Evolutionary conservation across 1,140 invertebrate genomes (phyloP).

Genomic region (Trissolcus basalis): DNA sequence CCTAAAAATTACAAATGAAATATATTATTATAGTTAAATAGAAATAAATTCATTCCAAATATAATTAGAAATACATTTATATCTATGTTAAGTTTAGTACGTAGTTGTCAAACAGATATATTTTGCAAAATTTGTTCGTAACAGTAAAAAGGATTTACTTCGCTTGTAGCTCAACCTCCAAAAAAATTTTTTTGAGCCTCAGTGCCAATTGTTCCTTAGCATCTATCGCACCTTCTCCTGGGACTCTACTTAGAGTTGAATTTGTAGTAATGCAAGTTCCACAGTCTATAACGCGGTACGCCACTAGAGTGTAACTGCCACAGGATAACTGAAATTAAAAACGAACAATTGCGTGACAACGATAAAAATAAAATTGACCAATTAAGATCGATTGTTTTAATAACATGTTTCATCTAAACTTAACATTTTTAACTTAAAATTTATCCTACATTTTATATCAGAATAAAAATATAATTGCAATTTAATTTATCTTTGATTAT

Average conservation of each 20-base stretch:
- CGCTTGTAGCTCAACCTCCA: slow-evolving; percentile 95
- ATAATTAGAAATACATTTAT: no score
- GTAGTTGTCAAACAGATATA: no score
- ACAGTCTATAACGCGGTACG: slow-evolving; percentile 87
- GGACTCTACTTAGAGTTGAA: slow-evolving; percentile 79
- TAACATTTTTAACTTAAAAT: no score
- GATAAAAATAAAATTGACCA: no score
- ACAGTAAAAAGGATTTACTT: slow-evolving; percentile 80
- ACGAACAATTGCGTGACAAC: neutral
- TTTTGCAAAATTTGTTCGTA: no score
- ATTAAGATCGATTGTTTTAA: no score
- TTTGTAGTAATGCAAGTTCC: slow-evolving; percentile 86
- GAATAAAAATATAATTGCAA: no score
- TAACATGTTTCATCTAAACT: no score
- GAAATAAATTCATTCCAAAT: neutral
- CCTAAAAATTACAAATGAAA: slow-evolving; percentile 77
- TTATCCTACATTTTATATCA: no score
- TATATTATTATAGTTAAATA: no score
- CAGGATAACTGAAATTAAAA: slow-evolving; percentile 85
- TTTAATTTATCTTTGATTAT: no score
- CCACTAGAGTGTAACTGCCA: slow-evolving; percentile 90
- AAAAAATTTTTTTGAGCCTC: slow-evolving; percentile 88
- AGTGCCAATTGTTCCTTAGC: slow-evolving; percentile 82
- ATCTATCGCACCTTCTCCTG: slow-evolving; percentile 80
- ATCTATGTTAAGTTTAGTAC: no score